Conservation (phyloP, 2,113 vertebrate species). For the Pangasianodon hypophthalmus region DNA sequence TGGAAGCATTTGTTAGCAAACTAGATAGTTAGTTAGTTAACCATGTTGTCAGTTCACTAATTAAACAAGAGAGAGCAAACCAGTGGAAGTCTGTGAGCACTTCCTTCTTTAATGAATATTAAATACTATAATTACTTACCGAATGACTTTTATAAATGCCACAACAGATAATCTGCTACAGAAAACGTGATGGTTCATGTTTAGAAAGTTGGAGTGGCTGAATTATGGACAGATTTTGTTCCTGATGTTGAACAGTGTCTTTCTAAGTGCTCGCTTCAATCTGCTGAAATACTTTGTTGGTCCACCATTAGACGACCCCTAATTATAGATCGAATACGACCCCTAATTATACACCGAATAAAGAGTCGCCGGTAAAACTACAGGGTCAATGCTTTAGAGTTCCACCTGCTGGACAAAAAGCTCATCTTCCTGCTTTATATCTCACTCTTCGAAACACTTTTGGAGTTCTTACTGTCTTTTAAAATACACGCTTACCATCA, state of each 20-base stretch:
- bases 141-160: neutral
- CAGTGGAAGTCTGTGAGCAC: too few species aligned
- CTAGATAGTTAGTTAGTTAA: too few species aligned
- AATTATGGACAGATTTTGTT: neutral
- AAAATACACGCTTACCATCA: neutral
- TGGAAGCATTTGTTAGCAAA: too few species aligned
- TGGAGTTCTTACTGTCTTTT: neutral
- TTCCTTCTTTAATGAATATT: too few species aligned
- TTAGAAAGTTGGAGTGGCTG: neutral
- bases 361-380: neutral
- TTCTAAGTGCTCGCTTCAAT: neutral
- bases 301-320: neutral
- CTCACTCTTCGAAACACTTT: neutral
- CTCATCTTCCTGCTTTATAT: neutral
- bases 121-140: neutral
- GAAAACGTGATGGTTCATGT: neutral
- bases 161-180: neutral
- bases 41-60: too few species aligned
- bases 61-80: too few species aligned
- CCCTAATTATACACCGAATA: neutral
- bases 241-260: neutral
- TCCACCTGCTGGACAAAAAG: conserved; percentile 11
- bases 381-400: neutral
- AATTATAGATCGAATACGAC: neutral
- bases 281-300: neutral